Percentiles rank a stretch among this genome's conserved stretches.
phyloP scores from a whole-genome alignment of 2,797 vertebrate species.

The Gorsachius magnificus region DNA sequence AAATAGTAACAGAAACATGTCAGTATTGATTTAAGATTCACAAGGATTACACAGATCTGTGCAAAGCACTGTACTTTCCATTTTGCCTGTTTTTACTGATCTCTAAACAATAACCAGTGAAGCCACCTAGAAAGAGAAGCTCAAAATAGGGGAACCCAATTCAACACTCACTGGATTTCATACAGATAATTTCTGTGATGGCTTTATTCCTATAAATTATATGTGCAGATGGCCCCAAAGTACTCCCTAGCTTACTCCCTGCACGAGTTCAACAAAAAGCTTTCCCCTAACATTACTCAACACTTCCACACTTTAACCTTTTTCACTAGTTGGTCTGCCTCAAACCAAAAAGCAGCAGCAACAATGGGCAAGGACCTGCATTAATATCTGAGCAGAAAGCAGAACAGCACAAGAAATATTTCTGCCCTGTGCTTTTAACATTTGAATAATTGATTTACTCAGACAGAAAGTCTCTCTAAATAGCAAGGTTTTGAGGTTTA shows the following conservation, averaged over 20 bases:
- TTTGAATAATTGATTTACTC: conserved; percentile 57
- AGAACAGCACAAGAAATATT: conserved; percentile 14
- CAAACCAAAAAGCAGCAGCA: neutral
- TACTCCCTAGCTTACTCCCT: neutral
- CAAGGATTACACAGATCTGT: neutral
- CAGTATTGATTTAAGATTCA: neutral
- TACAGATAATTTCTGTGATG: neutral
- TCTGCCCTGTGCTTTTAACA: conserved; percentile 33
- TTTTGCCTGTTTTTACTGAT: neutral
- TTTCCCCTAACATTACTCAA: neutral
- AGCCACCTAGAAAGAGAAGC: neutral
- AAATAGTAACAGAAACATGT: neutral
- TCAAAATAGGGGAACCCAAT: neutral
- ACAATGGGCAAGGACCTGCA: neutral
- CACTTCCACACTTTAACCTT: neutral
- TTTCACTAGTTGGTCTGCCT: neutral
- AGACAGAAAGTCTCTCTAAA: neutral
- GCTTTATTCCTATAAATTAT: neutral
- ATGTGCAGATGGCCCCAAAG: neutral
- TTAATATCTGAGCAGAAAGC: conserved; percentile 61
- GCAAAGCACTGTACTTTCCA: neutral
- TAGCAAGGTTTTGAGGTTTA: conserved; percentile 28
- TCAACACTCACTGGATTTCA: neutral
- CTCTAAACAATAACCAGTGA: neutral
- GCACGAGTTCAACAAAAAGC: neutral